These are phyloP conservation scores for Megalops cyprinoides DNA, from an alignment of 2,797 vertebrate species.

Conservation along the genomic window DNA sequence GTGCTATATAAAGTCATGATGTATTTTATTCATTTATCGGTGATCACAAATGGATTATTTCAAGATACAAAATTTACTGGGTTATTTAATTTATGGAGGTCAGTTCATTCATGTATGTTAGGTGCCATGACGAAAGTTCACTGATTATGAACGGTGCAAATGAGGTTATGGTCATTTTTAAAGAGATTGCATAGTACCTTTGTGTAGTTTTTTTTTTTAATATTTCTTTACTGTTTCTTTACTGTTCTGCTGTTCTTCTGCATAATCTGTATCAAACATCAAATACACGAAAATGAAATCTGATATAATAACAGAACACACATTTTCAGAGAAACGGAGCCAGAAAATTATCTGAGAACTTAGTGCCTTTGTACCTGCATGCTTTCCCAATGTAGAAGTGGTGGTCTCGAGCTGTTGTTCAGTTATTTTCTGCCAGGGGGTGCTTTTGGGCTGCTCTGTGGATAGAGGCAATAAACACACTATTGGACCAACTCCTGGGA, in stretches of 20 bases:
- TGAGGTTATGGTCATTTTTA: too few species aligned
- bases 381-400: background rate
- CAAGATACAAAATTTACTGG: background rate
- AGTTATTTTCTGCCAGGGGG: background rate
- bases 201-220: background rate
- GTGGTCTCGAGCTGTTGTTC: background rate
- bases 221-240: background rate
- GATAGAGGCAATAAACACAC: background rate
- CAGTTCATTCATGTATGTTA: background rate
- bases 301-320: background rate
- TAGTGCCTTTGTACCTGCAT: background rate
- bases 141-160: too few species aligned
- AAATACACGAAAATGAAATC: background rate
- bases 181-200: too few species aligned
- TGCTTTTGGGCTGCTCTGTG: background rate
- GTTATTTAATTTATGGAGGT: background rate
- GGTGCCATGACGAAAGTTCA: background rate
- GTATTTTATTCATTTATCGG: too few species aligned
- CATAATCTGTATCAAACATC: background rate
- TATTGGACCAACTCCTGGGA: background rate
- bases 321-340: background rate
- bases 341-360: background rate
- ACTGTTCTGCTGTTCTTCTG: too few species aligned
- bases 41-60: background rate
- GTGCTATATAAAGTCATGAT: too few species aligned